Evolutionary conservation across 2,113 vertebrate species (phyloP).

Genomic region (Ifrita kowaldi): DNA sequence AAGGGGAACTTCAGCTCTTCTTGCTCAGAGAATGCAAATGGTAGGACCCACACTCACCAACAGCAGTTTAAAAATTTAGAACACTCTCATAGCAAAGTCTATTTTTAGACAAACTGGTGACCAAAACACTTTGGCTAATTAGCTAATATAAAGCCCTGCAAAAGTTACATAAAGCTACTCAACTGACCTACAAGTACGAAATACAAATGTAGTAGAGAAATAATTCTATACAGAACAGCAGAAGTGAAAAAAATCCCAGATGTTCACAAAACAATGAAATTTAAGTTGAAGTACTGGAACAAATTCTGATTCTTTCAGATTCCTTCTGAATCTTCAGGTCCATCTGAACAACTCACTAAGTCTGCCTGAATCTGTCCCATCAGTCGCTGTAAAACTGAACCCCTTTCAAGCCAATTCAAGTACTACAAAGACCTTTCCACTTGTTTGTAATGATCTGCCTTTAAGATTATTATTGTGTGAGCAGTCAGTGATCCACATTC

Average conservation of each 20-base stretch:
- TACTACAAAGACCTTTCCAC: background rate
- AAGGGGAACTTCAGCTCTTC: background rate
- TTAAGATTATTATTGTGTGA: background rate
- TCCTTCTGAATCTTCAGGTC: background rate
- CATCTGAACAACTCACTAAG: background rate
- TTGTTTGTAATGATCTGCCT: background rate
- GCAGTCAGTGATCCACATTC: background rate
- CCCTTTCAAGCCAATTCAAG: background rate
- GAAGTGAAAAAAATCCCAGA: accelerated
- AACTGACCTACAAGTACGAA: background rate
- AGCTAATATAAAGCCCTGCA: background rate
- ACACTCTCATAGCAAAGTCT: background rate
- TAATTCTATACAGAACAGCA: background rate
- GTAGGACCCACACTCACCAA: background rate
- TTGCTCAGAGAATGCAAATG: background rate
- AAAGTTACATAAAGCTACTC: background rate
- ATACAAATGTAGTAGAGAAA: background rate
- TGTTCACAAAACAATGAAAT: background rate
- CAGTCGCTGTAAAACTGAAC: background rate
- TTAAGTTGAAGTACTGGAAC: background rate
- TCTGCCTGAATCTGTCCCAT: background rate
- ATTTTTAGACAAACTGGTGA: background rate
- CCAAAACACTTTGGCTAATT: background rate
- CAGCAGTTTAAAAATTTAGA: background rate
- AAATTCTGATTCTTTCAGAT: background rate